Evolutionary conservation across 2,797 vertebrate genomes (phyloP).

Genomic region (Eupleurogrammus muticus): DNA sequence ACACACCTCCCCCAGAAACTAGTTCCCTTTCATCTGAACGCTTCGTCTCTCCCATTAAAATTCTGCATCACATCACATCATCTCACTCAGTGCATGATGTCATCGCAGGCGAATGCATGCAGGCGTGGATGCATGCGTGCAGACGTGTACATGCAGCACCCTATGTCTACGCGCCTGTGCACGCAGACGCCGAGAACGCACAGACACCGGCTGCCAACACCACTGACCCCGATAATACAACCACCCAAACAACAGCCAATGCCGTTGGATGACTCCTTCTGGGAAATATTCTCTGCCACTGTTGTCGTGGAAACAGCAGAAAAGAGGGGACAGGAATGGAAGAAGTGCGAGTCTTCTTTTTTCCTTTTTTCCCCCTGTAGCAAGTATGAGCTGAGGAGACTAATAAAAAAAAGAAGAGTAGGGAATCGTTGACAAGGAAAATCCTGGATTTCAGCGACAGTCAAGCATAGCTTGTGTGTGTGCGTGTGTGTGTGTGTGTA

Average conservation of each 20-base stretch:
- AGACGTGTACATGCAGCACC: not conserved
- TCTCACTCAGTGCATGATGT: constrained; percentile 12
- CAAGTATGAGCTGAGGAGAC: constrained; percentile 28
- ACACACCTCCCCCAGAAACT: not conserved
- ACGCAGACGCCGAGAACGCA: constrained; percentile 32
- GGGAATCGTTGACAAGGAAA: constrained; percentile 60
- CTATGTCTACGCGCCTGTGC: constrained; percentile 18
- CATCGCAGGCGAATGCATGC: constrained; percentile 3
- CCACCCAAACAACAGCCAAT: constrained; percentile 65
- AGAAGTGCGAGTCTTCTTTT: constrained; percentile 52
- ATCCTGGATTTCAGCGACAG: constrained; percentile 40
- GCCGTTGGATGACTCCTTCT: constrained; percentile 73
- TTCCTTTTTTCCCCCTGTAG: constrained; percentile 24
- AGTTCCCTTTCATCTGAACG: constrained; percentile 11
- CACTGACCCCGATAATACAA: constrained; percentile 75
- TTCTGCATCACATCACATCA: not conserved
- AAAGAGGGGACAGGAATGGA: constrained; percentile 56
- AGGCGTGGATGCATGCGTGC: constrained; percentile 15
- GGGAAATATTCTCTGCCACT: constrained; percentile 79
- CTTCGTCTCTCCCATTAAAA: constrained; percentile 13
- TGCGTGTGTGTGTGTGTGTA: constrained; percentile 2
- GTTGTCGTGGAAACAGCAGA: constrained; percentile 85
- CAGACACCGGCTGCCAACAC: constrained; percentile 59
- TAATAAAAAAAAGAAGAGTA: constrained; percentile 38
- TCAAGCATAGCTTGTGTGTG: constrained; percentile 3